phyloP scores from a whole-genome alignment of 2,113 vertebrate species.

The Tapirus terrestris region DNA sequence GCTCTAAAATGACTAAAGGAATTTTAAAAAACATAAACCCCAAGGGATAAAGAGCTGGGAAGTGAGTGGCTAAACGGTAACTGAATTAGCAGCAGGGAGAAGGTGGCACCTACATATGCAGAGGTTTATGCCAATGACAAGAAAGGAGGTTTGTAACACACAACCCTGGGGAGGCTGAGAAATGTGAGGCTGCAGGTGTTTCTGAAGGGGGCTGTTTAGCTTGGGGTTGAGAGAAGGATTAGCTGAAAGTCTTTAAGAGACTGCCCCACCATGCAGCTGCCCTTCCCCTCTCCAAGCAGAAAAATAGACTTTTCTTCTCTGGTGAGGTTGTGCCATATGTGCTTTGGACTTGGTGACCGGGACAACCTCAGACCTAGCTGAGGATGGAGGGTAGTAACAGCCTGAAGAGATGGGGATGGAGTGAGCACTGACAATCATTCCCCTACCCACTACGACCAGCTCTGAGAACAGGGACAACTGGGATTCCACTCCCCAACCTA shows the following conservation, averaged over 20 bases:
- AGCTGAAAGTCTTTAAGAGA: neutral
- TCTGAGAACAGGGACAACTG: no score
- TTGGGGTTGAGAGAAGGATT: neutral
- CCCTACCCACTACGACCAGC: no score
- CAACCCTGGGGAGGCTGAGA: neutral
- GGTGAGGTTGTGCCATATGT: neutral
- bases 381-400: neutral
- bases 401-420: neutral
- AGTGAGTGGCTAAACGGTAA: neutral
- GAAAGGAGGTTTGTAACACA: neutral
- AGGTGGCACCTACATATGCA: neutral
- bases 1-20: no score
- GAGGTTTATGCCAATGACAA: neutral
- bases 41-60: neutral
- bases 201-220: neutral
- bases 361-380: neutral
- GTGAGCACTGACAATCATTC: neutral
- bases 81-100: neutral
- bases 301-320: neutral
- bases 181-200: neutral
- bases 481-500: neutral
- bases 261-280: neutral
- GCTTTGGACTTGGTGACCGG: neutral
- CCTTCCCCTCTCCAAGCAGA: neutral
- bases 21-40: no score